Evolutionary conservation across 2,113 vertebrate species (phyloP), one percentile per base, ranked within the genome.

Genomic region (Scalopus aquaticus): DNA sequence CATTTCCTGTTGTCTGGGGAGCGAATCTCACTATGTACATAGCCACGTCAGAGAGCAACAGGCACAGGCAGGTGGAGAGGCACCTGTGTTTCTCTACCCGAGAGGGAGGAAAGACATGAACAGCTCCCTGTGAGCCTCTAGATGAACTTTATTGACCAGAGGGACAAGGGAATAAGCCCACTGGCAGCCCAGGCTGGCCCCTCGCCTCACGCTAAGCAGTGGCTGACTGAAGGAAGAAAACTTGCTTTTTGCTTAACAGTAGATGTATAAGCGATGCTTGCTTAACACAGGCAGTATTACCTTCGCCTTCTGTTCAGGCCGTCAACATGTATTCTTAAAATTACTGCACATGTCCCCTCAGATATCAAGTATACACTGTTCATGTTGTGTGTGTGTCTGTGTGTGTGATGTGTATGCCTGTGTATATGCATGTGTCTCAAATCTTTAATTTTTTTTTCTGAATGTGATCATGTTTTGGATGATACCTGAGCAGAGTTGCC

Each of bases 401-500:
- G 81, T 89, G 64, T 60, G 54, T 22, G 28, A 56, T 49, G 51
- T 51, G 80, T 88, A 62, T 67, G 49, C 9, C 20, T 60, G 86
- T 67, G 54, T 37, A 16, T 49, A 46, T 3, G 6, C 26, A 32
- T 62, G n/a, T 60, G 62, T 82, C 67, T 89, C 24, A 35, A 88
- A 95, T 89, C 58, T 85, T 93, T 49, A 56, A 22, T 80, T 93
- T 83, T 72, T 49, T 89, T 79, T 80, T 17, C 93, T 94, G 85
- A 97, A 97, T 94, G 97, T 93, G 93, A 94, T 97, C 64, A 39
- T 92, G 7, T 96, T 96, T 95, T 95, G 80, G 67, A 93, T 94
- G 80, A 90, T 95, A 96, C 73, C 24, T 92, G 64, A 89, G 83
- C 74, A 81, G 92, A 87, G 72, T 91, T 97, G 86, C n/a, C 95